Percentiles rank a stretch among this genome's conserved stretches.
phyloP scores from a whole-genome alignment of 2,113 vertebrate genomes.

The Marmota monax region DNA sequence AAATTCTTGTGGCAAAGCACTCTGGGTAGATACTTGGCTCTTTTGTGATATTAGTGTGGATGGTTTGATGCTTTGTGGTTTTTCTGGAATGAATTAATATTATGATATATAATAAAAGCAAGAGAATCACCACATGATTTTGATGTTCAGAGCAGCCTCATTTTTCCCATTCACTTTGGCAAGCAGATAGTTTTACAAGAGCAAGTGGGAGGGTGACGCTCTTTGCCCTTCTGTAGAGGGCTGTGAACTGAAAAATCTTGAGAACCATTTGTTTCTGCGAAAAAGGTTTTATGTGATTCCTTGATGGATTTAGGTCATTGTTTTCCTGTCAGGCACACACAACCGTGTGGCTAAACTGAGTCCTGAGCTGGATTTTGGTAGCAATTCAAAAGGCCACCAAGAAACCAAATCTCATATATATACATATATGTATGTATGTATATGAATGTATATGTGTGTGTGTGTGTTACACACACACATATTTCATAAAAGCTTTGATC shows the following conservation, averaged over 20 bases:
- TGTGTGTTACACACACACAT: background rate
- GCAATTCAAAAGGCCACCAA: conserved; percentile 17
- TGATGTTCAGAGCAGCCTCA: background rate
- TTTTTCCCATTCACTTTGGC: background rate
- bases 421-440: background rate
- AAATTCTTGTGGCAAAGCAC: background rate
- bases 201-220: background rate
- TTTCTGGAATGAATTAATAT: conserved; percentile 40
- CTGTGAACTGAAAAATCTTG: conserved; percentile 48
- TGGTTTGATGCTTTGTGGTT: background rate
- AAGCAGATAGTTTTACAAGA: background rate
- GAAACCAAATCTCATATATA: background rate
- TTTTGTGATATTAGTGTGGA: background rate
- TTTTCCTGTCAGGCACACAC: background rate
- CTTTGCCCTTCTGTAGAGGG: background rate
- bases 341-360: background rate
- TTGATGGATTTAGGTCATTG: conserved; percentile 31
- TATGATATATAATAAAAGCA: conserved; percentile 27
- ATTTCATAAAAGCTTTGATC: background rate
- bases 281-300: background rate
- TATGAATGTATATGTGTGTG: background rate
- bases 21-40: background rate
- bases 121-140: conserved; percentile 6
- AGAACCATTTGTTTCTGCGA: conserved; percentile 25
- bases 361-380: background rate